A percentile compares a stretch with the other conserved stretches of the same genome.
phyloP scores from a whole-genome alignment of 2,888 invertebrate genomes.

The Saturnia pavonia region DNA sequence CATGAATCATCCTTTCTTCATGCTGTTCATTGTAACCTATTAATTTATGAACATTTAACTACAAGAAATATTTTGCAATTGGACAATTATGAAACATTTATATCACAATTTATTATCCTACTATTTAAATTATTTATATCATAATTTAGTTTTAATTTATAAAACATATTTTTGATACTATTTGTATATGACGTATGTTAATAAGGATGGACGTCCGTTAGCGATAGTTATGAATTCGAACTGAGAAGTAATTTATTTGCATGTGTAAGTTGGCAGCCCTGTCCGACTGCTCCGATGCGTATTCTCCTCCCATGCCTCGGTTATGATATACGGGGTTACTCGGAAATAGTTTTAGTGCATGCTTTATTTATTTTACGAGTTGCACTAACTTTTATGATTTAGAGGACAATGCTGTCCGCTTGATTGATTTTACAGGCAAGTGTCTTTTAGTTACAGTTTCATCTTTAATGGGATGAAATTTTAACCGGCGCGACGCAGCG shows the following conservation, averaged over 20 bases:
- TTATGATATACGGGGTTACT: slow-evolving; percentile 61
- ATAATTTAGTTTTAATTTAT: no score
- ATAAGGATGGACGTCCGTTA: no score
- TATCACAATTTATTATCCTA: no score
- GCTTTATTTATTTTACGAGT: slow-evolving; percentile 51
- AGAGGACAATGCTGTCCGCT: slow-evolving; percentile 10
- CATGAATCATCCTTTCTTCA: no score
- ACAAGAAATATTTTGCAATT: no score
- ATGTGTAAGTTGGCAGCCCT: neutral
- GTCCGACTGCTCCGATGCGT: neutral
- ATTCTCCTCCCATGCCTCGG: slow-evolving; percentile 25
- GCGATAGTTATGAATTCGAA: neutral
- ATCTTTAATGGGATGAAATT: slow-evolving; percentile 4
- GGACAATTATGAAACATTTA: no score
- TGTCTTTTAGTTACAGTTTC: slow-evolving; percentile 12
- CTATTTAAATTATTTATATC: no score
- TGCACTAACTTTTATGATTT: slow-evolving; percentile 35
- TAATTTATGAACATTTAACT: no score
- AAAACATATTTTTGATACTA: no score
- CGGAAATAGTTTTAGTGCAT: slow-evolving; percentile 54
- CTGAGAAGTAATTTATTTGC: neutral
- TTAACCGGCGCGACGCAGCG: neutral
- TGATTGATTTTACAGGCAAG: slow-evolving; percentile 11
- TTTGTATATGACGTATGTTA: no score
- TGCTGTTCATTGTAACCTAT: no score